Evolutionary conservation across 2,113 vertebrate species (phyloP).

Genomic region (Xyliphius kryptos): DNA sequence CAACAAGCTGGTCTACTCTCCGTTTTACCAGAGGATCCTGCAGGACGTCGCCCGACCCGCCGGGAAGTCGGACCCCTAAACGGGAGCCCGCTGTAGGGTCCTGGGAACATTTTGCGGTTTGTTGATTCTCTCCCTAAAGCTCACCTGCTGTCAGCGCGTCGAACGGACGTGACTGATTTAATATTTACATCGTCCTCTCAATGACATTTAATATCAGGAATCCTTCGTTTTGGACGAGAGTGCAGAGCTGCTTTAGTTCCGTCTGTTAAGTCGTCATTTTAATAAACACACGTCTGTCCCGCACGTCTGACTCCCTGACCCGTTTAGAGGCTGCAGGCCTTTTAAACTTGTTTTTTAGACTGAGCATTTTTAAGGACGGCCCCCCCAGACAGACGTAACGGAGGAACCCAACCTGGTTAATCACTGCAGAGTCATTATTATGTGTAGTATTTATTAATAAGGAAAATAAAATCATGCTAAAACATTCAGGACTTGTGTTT

Average conservation of each 20-base stretch:
- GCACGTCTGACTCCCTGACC: not conserved
- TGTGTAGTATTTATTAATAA: constrained; percentile 1
- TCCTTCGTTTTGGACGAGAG: constrained; percentile 1
- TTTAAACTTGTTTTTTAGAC: constrained; percentile 30
- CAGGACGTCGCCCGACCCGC: constrained; percentile 62
- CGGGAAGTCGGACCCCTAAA: constrained; percentile 39
- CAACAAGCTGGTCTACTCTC: constrained; percentile 96
- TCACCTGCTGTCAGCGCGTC: constrained; percentile 16
- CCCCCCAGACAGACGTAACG: no score
- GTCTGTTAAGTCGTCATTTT: not conserved
- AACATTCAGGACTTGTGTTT: not conserved
- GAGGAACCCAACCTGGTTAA: no score
- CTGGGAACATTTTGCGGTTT: constrained; percentile 9
- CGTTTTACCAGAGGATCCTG: constrained; percentile 83
- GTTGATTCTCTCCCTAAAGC: constrained; percentile 9
- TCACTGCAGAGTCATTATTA: not conserved
- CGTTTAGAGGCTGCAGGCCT: constrained; percentile 12
- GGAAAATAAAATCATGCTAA: not conserved
- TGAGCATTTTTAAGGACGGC: not conserved
- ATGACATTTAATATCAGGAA: constrained; percentile 21
- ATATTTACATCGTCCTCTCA: not conserved
- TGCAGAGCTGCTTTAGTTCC: not conserved
- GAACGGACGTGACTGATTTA: constrained; percentile 11
- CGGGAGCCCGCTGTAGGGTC: constrained; percentile 2
- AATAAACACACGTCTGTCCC: constrained; percentile 4